Base-by-base conservation (phyloP, 1,140 invertebrate genomes). In the silkworm (Bombyx mori) region DNA sequence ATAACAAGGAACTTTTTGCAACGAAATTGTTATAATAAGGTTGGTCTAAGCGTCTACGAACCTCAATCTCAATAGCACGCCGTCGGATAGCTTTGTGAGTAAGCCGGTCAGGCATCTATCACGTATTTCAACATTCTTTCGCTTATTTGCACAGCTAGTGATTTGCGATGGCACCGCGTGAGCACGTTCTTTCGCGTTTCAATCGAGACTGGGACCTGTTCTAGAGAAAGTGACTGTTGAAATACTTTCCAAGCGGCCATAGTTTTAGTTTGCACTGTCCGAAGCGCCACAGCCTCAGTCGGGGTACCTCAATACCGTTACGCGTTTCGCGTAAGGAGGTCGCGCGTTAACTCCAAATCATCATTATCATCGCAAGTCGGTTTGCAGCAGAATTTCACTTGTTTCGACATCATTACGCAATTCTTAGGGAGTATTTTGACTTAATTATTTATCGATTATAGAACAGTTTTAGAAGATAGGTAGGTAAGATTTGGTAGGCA, bases 211-310 rank as follows among this genome's bases (percentile, higher is more conserved):
- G 71, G 75, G 73, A 79, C 74, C 72, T 74, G 71, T 80, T 73
- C 55, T 65, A 86, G 82, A 83, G 82, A 86, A 86, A 86, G 82
- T 86, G 80, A 72, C 73, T 64, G 66, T 71, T 75, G 70, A 67
- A 79, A 80, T 80, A 83, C 80, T 86, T 86, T 86, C 80, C 71
- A 80, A 77, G 77, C 60, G 62, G 52, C 62, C 68, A 63, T 68
- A 69, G 69, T 73, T 72, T 69, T 66, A 62, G 67, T 35, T 2
- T 62, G 61, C 52, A 62, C 62, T 62, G 61, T 55, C 52, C 26
- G 26, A 35, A 35, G 48, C 22, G 22, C 44, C 54, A 42, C 52
- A 43, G 52, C 8, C 52, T 46, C 43, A 43, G 44, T 12, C 26
- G 22, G 35, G 26, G 35, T 56, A 22, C 44, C 54, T 44, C n/a